These are phyloP conservation scores for Phaedon cochleariae DNA, from an alignment of 2,888 invertebrate species.

Conservation along the genomic window DNA sequence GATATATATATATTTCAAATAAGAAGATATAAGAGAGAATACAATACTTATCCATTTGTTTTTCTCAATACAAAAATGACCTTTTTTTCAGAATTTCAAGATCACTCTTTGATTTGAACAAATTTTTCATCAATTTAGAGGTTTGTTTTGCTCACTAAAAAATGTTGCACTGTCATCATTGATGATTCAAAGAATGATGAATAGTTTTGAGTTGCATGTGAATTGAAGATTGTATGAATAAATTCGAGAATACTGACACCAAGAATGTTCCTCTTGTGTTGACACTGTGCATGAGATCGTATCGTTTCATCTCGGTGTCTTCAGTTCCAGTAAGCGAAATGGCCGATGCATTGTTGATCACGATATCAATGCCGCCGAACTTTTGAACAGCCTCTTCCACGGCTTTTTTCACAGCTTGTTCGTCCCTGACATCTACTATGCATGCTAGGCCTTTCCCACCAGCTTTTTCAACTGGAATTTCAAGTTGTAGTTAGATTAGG, in stretches of 20 bases:
- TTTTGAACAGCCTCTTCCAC: conserved; percentile 78
- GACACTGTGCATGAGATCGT: conserved; percentile 94
- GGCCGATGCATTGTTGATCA: conserved; percentile 96
- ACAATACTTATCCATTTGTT: too few relatives aligned
- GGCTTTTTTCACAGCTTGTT: conserved; percentile 76
- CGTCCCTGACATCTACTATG: conserved; percentile 87
- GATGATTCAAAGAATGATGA: too few relatives aligned
- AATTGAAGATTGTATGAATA: too few relatives aligned
- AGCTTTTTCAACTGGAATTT: conserved; percentile 79
- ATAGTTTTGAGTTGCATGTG: background rate
- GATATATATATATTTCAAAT: too few relatives aligned
- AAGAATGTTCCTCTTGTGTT: conserved; percentile 96
- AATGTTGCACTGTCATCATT: too few relatives aligned
- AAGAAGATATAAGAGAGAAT: background rate
- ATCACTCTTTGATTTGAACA: too few relatives aligned
- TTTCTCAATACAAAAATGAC: too few relatives aligned
- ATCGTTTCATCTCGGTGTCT: conserved; percentile 92
- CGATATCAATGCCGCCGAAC: conserved; percentile 96
- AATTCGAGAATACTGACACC: conserved; percentile 70
- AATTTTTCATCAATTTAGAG: too few relatives aligned
- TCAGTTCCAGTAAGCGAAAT: conserved; percentile 85
- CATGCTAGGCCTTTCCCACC: conserved; percentile 90
- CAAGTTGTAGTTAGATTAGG: too few relatives aligned
- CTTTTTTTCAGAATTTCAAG: too few relatives aligned
- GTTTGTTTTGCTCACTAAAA: too few relatives aligned